A percentile compares a stretch with the other conserved stretches of the same genome.
These are phyloP conservation scores for Fabriciana adippe DNA, from an alignment of 2,888 invertebrate species.

Conservation along the genomic window DNA sequence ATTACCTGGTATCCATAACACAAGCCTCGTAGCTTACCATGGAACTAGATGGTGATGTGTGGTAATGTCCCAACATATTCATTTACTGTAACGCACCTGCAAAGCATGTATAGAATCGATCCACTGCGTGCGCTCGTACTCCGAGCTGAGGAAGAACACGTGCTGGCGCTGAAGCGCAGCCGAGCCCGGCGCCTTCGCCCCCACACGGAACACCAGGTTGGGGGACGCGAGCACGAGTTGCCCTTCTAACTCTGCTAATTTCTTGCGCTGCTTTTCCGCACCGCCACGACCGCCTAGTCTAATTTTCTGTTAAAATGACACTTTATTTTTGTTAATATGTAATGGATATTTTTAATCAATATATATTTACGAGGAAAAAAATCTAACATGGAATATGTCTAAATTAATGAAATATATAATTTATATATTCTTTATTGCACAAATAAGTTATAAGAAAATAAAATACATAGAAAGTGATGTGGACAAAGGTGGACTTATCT, in stretches of 20 bases:
- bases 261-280: slow-evolving; percentile 93
- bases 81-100: slow-evolving; percentile 75
- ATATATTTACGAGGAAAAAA: not conserved
- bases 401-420: too few relatives aligned
- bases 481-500: too few relatives aligned
- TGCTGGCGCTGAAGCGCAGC: slow-evolving; percentile 84
- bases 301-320: slow-evolving; percentile 74
- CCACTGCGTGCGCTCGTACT: slow-evolving; percentile 97
- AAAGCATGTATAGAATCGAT: slow-evolving; percentile 94
- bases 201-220: slow-evolving; percentile 91
- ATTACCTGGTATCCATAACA: too few relatives aligned
- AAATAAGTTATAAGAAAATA: too few relatives aligned
- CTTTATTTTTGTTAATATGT: not conserved
- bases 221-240: slow-evolving; percentile 95
- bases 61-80: too few relatives aligned
- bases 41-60: too few relatives aligned
- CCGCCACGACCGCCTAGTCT: slow-evolving; percentile 83
- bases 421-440: too few relatives aligned
- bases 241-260: slow-evolving; percentile 94
- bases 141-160: slow-evolving; percentile 95
- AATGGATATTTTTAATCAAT: not conserved
- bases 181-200: slow-evolving; percentile 83
- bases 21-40: too few relatives aligned
- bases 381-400: too few relatives aligned
- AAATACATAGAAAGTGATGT: too few relatives aligned